Evolutionary conservation across 2,888 invertebrate genomes (phyloP).

Genomic region (Trissoscelio sp.): DNA sequence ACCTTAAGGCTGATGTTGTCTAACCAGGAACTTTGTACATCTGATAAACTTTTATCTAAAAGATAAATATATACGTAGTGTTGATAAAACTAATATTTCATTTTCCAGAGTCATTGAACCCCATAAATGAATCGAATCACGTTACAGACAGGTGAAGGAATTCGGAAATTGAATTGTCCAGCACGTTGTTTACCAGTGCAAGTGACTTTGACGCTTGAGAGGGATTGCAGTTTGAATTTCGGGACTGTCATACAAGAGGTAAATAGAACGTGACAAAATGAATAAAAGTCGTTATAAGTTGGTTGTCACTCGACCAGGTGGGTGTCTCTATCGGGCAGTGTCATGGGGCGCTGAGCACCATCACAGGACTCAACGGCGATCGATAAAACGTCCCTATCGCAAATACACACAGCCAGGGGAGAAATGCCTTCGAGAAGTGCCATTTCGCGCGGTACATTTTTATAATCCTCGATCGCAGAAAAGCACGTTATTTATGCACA

Average conservation of each 20-base stretch:
- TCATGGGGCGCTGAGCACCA: conserved; percentile 57
- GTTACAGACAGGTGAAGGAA: too few species aligned
- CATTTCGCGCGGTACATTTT: conserved; percentile 20
- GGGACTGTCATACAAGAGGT: conserved; percentile 40
- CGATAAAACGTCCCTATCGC: conserved; percentile 55
- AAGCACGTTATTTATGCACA: neutral
- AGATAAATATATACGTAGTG: too few species aligned
- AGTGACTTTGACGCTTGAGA: conserved; percentile 30
- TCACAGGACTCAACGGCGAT: conserved; percentile 40
- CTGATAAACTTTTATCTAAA: too few species aligned
- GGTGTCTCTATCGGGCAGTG: conserved; percentile 27
- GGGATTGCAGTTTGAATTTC: conserved; percentile 20
- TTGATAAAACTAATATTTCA: too few species aligned
- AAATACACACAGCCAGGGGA: conserved; percentile 30
- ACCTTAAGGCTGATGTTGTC: too few species aligned
- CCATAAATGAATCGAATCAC: too few species aligned
- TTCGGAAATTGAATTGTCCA: conserved; percentile 35
- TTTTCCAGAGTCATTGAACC: too few species aligned
- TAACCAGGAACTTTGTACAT: too few species aligned
- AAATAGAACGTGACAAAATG: conserved; percentile 62
- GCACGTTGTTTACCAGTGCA: conserved; percentile 2
- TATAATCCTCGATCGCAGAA: neutral
- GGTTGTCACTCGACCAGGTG: conserved; percentile 58
- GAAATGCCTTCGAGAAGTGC: conserved; percentile 20
- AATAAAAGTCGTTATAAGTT: conserved; percentile 42